These are phyloP conservation scores for Amblyopsis hoosieri DNA, from an alignment of 2,797 vertebrate species.

Conservation along the genomic window DNA sequence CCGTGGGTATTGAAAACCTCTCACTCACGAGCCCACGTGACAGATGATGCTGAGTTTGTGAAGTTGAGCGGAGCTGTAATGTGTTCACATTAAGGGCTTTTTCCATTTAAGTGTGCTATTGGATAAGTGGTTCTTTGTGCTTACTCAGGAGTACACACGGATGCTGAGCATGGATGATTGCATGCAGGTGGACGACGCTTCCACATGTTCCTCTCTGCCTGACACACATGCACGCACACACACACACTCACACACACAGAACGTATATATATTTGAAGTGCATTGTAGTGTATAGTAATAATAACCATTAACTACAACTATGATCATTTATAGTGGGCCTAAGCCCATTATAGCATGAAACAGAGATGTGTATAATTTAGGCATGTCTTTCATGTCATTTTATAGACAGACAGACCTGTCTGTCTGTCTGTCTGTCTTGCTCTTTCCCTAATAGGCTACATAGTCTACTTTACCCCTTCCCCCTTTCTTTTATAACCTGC, in stretches of 20 bases:
- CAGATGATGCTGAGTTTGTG: conserved; percentile 37
- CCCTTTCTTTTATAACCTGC: conserved; percentile 39
- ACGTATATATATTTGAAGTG: background rate
- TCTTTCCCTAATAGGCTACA: conserved; percentile 11
- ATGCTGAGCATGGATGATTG: conserved; percentile 50
- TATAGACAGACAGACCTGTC: too few species aligned
- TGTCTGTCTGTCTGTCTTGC: conserved; percentile 2
- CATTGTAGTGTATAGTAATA: background rate
- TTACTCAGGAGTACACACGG: conserved; percentile 18
- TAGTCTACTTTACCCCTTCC: conserved; percentile 9
- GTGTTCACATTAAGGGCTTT: conserved; percentile 29
- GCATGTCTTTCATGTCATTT: too few species aligned
- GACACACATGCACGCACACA: background rate
- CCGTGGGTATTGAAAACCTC: conserved; percentile 23
- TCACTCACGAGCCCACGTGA: conserved; percentile 47
- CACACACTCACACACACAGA: conserved; percentile 7
- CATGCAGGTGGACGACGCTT: conserved; percentile 56
- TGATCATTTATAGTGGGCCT: too few species aligned
- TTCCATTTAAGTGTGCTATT: conserved; percentile 19
- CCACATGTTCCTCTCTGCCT: conserved; percentile 41
- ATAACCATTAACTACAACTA: background rate
- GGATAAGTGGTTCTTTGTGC: conserved; percentile 41
- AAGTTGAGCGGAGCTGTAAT: conserved; percentile 5
- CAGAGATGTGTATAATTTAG: background rate
- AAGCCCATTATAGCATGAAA: background rate